Evolutionary conservation across 2,797 vertebrate species (phyloP).

Genomic region (Anguilla pacifica): DNA sequence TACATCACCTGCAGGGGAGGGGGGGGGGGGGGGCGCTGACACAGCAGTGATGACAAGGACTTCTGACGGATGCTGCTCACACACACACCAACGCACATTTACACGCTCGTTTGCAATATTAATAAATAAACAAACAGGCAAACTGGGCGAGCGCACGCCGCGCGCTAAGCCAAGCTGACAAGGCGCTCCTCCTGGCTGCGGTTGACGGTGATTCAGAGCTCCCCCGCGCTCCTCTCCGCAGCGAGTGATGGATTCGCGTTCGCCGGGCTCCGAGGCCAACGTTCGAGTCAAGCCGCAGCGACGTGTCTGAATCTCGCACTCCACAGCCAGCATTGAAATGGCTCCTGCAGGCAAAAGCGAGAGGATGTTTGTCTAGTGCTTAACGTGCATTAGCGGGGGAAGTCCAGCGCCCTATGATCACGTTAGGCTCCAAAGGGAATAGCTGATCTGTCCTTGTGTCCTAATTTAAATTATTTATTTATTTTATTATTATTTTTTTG

Average conservation of each 20-base stretch:
- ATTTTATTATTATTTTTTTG: conserved; percentile 46
- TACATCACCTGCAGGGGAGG: background rate
- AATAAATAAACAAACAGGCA: background rate
- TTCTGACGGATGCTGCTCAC: background rate
- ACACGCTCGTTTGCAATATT: background rate
- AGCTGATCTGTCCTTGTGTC: conserved; percentile 50
- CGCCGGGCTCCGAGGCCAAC: background rate
- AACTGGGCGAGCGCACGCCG: too few relatives aligned
- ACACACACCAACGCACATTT: background rate
- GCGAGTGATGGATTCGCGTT: background rate
- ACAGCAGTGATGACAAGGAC: background rate
- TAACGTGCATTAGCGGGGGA: background rate
- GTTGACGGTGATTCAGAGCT: conserved; percentile 21
- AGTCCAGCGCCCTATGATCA: background rate
- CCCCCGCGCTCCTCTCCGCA: background rate
- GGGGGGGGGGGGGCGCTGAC: background rate
- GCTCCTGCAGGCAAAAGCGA: background rate
- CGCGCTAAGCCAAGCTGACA: conserved; percentile 15
- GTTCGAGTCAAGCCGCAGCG: background rate
- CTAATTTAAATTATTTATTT: conserved; percentile 63
- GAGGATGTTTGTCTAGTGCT: background rate
- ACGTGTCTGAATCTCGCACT: background rate
- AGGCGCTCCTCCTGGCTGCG: background rate
- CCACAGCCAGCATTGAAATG: background rate
- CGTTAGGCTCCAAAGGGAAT: background rate